Percentiles rank a stretch among this genome's conserved stretches.
Conservation (phyloP, 2,113 vertebrate genomes). For the Odobenus rosmarus region DNA sequence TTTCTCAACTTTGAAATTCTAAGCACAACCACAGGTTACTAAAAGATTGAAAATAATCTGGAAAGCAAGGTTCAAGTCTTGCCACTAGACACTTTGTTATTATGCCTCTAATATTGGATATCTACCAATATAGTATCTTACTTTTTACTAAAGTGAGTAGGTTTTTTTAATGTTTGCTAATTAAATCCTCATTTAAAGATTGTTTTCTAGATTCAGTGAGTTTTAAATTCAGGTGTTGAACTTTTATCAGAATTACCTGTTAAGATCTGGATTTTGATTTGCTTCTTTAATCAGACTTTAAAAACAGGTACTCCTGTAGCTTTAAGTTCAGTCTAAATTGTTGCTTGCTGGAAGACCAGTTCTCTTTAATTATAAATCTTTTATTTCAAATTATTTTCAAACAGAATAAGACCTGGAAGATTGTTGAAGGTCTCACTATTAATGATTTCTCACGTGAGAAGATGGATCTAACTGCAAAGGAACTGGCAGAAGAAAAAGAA, state of each 20-base stretch:
- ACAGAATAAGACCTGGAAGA: conserved; percentile 95
- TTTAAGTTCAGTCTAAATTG: not conserved
- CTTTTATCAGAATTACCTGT: conserved; percentile 42
- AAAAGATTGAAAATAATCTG: conserved; percentile 39
- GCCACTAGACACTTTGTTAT: not conserved
- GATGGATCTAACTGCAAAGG: conserved; percentile 94
- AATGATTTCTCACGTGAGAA: conserved; percentile 95
- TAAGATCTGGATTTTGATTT: conserved; percentile 28
- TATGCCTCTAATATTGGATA: not conserved
- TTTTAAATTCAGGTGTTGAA: conserved; percentile 13
- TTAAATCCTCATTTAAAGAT: not conserved
- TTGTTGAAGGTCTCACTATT: conserved; percentile 93
- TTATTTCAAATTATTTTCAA: conserved; percentile 60
- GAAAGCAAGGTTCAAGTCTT: conserved; percentile 40
- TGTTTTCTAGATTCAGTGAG: not conserved
- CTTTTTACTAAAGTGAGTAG: not conserved
- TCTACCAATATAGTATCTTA: not conserved
- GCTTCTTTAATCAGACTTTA: conserved; percentile 29
- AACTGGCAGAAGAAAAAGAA: conserved; percentile 95
- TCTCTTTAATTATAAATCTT: conserved; percentile 43
- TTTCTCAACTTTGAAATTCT: conserved; percentile 27
- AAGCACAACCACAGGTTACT: not conserved
- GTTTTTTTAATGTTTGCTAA: not conserved
- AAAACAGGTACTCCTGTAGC: not conserved
- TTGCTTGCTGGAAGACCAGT: not conserved